phyloP scores from a whole-genome alignment of 2,797 vertebrate species.

The Peromyscus melanophrys region DNA sequence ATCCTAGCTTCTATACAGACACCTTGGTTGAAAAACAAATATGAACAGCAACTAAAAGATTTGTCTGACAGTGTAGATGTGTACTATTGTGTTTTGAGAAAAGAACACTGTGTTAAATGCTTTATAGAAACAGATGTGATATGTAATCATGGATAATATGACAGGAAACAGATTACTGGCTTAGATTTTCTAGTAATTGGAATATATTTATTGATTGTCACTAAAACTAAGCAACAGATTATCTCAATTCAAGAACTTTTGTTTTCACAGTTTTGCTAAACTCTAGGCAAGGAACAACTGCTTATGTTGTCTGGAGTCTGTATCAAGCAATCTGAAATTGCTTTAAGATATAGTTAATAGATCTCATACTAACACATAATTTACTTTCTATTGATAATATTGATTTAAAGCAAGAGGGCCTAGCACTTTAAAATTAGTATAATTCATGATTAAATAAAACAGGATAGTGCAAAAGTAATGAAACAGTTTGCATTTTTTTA shows the following conservation, averaged over 20 bases:
- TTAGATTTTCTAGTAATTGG: neutral
- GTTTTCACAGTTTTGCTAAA: neutral
- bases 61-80: neutral
- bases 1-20: neutral
- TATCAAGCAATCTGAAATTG: neutral
- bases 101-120: neutral
- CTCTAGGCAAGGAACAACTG: neutral
- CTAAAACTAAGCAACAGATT: neutral
- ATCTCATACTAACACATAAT: neutral
- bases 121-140: neutral
- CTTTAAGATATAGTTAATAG: neutral
- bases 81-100: neutral
- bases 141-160: neutral
- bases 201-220: neutral
- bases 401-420: neutral
- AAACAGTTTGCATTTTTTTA: conserved; percentile 19
- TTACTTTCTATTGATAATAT: neutral
- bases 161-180: neutral
- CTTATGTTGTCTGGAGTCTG: neutral
- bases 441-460: neutral
- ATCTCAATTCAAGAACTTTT: neutral
- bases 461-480: conserved; percentile 15
- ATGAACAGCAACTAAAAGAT: neutral
- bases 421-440: neutral
- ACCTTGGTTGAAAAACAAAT: neutral